These are phyloP conservation scores for Bufo bufo DNA, from an alignment of 2,113 vertebrate species.

Conservation along the genomic window DNA sequence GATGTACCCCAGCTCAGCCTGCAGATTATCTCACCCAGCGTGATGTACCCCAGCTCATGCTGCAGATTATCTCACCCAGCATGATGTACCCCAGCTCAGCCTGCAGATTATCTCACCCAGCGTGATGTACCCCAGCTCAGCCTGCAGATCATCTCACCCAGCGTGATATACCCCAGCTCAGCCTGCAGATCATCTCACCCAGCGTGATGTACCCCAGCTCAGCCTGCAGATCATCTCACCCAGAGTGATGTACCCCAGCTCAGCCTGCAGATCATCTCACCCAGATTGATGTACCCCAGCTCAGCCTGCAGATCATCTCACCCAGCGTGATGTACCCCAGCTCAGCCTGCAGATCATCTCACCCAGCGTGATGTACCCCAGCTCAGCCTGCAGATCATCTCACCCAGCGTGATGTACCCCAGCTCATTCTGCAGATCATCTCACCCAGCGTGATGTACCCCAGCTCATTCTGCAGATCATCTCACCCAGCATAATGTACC, in stretches of 20 bases:
- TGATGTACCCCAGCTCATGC: too few species aligned
- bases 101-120: slow-evolving; percentile 17
- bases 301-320: neutral
- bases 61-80: neutral
- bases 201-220: neutral
- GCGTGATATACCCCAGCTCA: neutral
- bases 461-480: neutral
- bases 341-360: neutral
- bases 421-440: too few species aligned
- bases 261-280: neutral
- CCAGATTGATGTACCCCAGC: neutral
- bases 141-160: neutral
- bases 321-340: neutral
- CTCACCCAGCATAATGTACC: neutral
- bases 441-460: neutral
- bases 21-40: neutral
- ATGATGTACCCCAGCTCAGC: too few species aligned
- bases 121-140: neutral
- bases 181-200: neutral
- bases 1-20: neutral
- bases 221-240: neutral
- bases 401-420: too few species aligned
- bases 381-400: neutral
- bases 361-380: neutral
- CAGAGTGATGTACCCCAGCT: neutral